Evolutionary conservation across 2,888 invertebrate genomes (phyloP).

Genomic region (Eupithecia subumbrata): DNA sequence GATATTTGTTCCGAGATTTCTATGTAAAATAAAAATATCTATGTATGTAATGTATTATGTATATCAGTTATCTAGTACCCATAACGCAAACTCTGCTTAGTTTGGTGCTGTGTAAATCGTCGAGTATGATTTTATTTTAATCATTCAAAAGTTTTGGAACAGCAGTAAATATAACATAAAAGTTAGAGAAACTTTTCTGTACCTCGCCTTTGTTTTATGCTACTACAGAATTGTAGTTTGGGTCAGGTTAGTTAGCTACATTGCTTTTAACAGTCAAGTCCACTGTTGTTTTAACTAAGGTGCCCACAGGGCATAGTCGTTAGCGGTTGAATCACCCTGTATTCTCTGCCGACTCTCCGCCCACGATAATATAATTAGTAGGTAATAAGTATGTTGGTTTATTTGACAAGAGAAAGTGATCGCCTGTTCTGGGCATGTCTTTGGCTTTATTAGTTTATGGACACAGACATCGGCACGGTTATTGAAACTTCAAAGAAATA

Average conservation of each 20-base stretch:
- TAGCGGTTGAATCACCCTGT: conserved; percentile 16
- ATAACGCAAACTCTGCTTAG: background rate
- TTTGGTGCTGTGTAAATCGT: background rate
- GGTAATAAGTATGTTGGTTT: conserved; percentile 38
- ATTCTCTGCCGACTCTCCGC: conserved; percentile 19
- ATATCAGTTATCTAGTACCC: background rate
- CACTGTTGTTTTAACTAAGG: background rate
- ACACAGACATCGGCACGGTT: background rate
- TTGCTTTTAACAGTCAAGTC: background rate
- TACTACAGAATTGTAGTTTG: too few relatives aligned
- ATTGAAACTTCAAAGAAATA: background rate
- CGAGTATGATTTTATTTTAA: background rate
- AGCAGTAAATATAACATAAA: background rate
- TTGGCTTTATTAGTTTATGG: conserved; percentile 29
- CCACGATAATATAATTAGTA: conserved; percentile 41
- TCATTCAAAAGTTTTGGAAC: background rate
- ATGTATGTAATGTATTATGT: too few relatives aligned
- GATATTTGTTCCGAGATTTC: background rate
- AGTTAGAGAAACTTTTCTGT: too few relatives aligned
- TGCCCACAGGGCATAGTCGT: background rate
- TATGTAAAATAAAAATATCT: too few relatives aligned
- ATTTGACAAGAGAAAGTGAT: conserved; percentile 47
- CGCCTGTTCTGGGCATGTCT: conserved; percentile 22
- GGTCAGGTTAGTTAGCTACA: background rate
- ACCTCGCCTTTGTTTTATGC: too few relatives aligned